Percentiles rank a stretch among this genome's conserved stretches.
Conservation (phyloP, 1,140 invertebrate species). For the Saccostrea echinata region DNA sequence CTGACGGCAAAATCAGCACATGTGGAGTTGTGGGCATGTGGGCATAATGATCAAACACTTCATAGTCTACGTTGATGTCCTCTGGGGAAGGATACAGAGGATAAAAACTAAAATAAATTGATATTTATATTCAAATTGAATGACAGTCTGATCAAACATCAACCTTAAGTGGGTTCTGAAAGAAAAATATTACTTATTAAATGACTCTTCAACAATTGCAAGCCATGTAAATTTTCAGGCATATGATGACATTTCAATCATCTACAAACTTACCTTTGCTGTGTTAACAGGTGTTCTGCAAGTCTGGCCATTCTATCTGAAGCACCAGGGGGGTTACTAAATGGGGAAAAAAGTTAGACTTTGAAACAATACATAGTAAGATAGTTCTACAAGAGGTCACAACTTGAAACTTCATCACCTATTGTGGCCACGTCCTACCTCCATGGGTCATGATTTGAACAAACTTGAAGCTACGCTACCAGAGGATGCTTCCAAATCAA, state of each 20-base stretch:
- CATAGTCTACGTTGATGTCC: conserved; percentile 86
- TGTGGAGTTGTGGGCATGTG: conserved; percentile 86
- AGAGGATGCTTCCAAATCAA: too few species aligned
- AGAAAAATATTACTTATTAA: not conserved
- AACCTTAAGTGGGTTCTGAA: not conserved
- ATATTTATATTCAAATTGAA: not conserved
- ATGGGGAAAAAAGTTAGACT: conserved; percentile 38
- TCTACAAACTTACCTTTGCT: conserved; percentile 82
- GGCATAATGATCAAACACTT: conserved; percentile 83
- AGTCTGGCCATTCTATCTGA: conserved; percentile 70
- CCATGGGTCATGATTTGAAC: not conserved
- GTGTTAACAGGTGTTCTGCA: conserved; percentile 87
- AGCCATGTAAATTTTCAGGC: not conserved
- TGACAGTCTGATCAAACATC: not conserved
- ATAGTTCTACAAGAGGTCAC: too few species aligned
- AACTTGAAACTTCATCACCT: too few species aligned
- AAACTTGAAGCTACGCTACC: not conserved
- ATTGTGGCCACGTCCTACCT: too few species aligned
- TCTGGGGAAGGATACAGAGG: conserved; percentile 88
- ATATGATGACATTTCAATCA: not conserved
- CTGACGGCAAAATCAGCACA: conserved; percentile 90
- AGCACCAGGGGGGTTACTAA: conserved; percentile 71
- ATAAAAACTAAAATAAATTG: conserved; percentile 84
- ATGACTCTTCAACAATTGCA: not conserved
- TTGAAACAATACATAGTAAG: not conserved